Percentiles rank a stretch among this genome's conserved stretches.
Conservation (phyloP, 2,113 vertebrate species). For the Chionomys nivalis region DNA sequence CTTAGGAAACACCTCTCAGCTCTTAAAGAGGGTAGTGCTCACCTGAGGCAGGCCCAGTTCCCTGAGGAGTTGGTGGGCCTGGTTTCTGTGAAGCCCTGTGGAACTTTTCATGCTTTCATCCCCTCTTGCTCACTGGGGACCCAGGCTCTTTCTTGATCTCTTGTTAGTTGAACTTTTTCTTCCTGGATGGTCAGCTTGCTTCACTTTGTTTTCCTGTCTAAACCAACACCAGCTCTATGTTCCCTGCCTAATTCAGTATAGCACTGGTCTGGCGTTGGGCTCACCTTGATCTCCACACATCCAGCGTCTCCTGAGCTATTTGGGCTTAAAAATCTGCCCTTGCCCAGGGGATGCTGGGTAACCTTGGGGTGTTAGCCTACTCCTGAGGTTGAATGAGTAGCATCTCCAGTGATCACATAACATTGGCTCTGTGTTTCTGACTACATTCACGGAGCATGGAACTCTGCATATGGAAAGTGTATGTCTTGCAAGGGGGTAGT, state of each 20-base stretch:
- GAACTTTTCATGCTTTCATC: background rate
- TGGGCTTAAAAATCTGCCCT: slow-evolving; percentile 31
- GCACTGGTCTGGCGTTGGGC: background rate
- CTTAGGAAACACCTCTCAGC: background rate
- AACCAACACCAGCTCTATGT: background rate
- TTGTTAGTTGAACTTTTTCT: background rate
- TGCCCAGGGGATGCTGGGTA: background rate
- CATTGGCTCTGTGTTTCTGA: background rate
- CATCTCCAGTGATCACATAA: background rate
- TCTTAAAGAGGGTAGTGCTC: background rate
- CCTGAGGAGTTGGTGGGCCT: background rate
- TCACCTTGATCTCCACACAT: background rate
- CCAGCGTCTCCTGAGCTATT: background rate
- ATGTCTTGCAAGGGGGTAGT: background rate
- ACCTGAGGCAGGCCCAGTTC: background rate
- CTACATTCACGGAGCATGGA: background rate
- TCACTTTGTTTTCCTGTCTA: background rate
- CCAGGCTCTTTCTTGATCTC: background rate
- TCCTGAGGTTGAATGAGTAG: slow-evolving; percentile 61
- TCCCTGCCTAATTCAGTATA: background rate
- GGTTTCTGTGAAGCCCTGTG: background rate
- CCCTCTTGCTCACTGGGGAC: background rate
- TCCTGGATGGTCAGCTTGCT: background rate
- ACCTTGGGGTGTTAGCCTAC: background rate
- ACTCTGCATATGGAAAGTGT: background rate